Base-by-base conservation (phyloP, 2,113 vertebrate species). In the Protomyctophum bolini region DNA sequence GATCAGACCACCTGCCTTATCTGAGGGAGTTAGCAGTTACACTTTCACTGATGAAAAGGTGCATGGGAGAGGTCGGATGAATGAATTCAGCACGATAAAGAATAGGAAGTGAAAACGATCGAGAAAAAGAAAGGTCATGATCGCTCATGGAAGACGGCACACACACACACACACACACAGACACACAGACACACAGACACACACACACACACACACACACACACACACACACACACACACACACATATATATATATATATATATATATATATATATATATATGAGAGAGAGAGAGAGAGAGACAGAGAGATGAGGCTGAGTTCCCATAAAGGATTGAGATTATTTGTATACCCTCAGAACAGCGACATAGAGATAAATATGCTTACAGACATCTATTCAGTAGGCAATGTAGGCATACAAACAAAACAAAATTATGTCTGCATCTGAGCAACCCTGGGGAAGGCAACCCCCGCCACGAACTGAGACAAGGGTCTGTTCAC, bases 401-500 rank as follows among this genome's bases (percentile, higher is more conserved):
- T 21, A 21, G 21, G 33, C 5, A 41, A n/a, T n/a, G n/a, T 33
- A 33, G 33, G 33, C 5, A 41, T 41, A 41, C 33, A 6, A 2
- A 41, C 33, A 41, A 41, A 41, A 41, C 33, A 41, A 41, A 41
- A 41, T 41, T 2, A 41, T 6, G 21, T 21, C 10, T 47, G 12
- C 51, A 68, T 45, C 61, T 66, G 79, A 84, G 68, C 70, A 75
- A 28, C 78, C 56, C 72, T 65, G 48, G 47, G 3, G 58, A 41
- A 50, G 66, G 54, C 54, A 21, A 41, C 33, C 33, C 3, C 33
- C 64, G 74, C 82, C 33, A 61, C 50, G 64, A 50, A 61, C 72
- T 71, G 79, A 80, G 63, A 82, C 83, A 69, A 84, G 62, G 8
- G 55, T 65, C 64, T 79, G 73, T 72, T 83, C 70, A 41, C 33